These are phyloP conservation scores for Enteromius mattozi DNA, from an alignment of 2,797 vertebrate genomes.

Conservation along the genomic window DNA sequence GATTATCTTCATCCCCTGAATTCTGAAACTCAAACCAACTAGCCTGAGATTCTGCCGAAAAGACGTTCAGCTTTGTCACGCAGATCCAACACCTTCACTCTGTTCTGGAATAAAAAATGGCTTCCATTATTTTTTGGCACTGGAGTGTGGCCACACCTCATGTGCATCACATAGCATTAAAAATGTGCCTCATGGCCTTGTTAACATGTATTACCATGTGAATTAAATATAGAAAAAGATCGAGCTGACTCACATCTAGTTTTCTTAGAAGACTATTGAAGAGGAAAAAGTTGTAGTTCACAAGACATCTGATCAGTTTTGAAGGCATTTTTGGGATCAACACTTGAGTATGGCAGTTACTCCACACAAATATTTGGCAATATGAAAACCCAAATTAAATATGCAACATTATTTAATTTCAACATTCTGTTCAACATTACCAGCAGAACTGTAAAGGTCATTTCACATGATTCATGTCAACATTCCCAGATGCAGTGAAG, in stretches of 20 bases:
- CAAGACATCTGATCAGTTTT: background rate
- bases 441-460: background rate
- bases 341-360: background rate
- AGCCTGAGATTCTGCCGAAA: background rate
- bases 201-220: background rate
- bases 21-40: background rate
- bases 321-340: background rate
- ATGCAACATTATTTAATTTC: background rate
- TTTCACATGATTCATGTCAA: background rate
- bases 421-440: background rate
- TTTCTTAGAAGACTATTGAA: background rate
- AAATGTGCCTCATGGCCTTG: background rate
- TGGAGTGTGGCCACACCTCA: constrained; percentile 9
- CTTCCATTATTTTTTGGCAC: background rate
- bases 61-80: background rate
- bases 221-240: background rate
- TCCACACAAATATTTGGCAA: background rate
- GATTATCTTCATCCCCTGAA: too few relatives aligned
- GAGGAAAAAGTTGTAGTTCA: background rate
- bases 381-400: background rate
- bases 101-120: background rate
- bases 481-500: background rate
- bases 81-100: background rate
- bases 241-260: background rate
- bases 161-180: background rate